Evolutionary conservation across 2,797 vertebrate genomes (phyloP).

Genomic region (Ceryle rudis): DNA sequence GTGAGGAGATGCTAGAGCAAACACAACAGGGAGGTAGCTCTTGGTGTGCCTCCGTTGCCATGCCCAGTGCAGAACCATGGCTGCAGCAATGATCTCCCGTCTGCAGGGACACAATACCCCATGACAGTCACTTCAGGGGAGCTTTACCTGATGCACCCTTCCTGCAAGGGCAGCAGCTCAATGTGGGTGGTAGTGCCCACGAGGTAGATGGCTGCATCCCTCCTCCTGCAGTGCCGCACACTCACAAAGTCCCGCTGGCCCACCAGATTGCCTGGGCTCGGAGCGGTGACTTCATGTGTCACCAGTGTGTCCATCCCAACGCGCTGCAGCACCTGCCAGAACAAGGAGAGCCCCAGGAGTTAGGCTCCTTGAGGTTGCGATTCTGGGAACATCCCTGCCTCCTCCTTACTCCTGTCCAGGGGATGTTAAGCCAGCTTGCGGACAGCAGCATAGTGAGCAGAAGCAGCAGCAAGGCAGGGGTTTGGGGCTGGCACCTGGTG

Average conservation of each 20-base stretch:
- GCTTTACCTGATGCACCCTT: constrained; percentile 83
- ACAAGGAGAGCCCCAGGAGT: rapidly evolving
- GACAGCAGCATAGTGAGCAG: background rate
- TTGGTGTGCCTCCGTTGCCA: background rate
- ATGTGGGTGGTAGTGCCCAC: constrained; percentile 79
- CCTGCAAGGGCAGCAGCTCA: constrained; percentile 71
- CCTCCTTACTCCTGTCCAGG: background rate
- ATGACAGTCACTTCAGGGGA: rapidly evolving
- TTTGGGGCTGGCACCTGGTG: background rate
- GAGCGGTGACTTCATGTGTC: constrained; percentile 82
- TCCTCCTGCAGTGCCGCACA: constrained; percentile 79
- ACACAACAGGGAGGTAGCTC: rapidly evolving
- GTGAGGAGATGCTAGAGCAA: background rate
- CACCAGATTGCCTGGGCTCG: constrained; percentile 80
- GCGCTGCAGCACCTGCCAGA: constrained; percentile 79
- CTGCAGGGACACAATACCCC: rapidly evolving
- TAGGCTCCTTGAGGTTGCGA: background rate
- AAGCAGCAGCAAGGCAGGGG: background rate
- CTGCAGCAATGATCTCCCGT: background rate
- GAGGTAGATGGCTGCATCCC: constrained; percentile 76
- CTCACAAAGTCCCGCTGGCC: constrained; percentile 86
- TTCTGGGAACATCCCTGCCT: background rate
- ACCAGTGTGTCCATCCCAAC: constrained; percentile 79
- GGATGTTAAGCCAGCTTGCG: rapidly evolving
- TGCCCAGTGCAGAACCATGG: background rate